Base-by-base conservation (phyloP, 2,797 vertebrate species). In the Betta splendens region DNA sequence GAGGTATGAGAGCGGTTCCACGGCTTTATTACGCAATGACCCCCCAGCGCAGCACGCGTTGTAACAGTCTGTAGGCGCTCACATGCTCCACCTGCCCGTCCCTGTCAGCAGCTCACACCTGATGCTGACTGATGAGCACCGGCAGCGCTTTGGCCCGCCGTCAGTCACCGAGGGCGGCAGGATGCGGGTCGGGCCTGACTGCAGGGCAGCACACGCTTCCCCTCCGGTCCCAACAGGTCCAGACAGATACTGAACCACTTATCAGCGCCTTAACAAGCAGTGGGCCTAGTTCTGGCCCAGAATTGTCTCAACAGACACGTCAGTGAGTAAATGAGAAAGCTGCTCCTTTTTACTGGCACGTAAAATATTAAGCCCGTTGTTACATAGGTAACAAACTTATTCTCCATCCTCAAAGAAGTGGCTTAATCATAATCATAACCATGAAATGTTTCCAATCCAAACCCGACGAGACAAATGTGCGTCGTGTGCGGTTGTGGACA, bases 111-210 rank as follows among this genome's bases (percentile, higher is more conserved):
- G 2, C 4, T 21, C 18, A 36, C 23, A 31, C 20, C 47, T 40
- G 31, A 48, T 36, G 28, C 29, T 67, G 64, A 46, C 45, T 68
- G 66, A 61, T 40, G 25, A 67, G 73, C 53, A 65, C 66, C 74
- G 56, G 38, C 5, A 17, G 64, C 54, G 32, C 42, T 49, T 25
- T 46, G 22, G 32, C 15, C 50, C 38, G 44, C 40, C 62, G 65
- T 68, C 59, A 68, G 25, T 68, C 39, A 55, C 13, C 29, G 32
- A 28, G 63, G 25, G 29, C 36, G 66, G 48, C 61, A 51, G 44
- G 40, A 16, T 36, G n/a, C 46, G 26, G 40, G 42, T 18, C 57
- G n/a, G 38, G 22, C 16, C 39, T 42, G 58, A 58, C 53, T 36
- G 35, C 12, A 17, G 4, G 55, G 9, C 20, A 16, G 4, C 18